Evolutionary conservation across 1,140 invertebrate genomes (phyloP).

Genomic region (Zaprionus nigranus): DNA sequence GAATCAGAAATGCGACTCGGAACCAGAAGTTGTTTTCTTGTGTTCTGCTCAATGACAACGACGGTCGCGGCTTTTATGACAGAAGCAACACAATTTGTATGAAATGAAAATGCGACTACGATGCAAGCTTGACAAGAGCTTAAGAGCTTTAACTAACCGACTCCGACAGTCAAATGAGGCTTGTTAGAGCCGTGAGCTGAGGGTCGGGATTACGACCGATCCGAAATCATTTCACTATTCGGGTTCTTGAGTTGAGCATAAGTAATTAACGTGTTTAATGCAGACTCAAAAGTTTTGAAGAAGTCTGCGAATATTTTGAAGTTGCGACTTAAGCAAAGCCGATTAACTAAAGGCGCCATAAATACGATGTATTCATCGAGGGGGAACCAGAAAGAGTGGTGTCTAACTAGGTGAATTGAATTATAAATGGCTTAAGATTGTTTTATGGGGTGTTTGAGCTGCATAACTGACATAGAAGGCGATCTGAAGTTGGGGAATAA

Average conservation of each 20-base stretch:
- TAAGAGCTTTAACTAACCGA: constrained; percentile 36
- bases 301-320: neutral
- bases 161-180: constrained; percentile 19
- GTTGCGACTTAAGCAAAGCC: neutral
- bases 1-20: constrained; percentile 19
- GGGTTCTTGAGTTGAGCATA: neutral
- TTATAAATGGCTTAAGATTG: neutral
- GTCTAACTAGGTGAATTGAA: constrained; percentile 4
- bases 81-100: constrained; percentile 23
- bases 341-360: constrained; percentile 8
- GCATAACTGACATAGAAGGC: neutral
- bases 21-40: constrained; percentile 27
- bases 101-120: constrained; percentile 23
- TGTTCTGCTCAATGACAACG: constrained; percentile 25
- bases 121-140: constrained; percentile 19
- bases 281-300: neutral
- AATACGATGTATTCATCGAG: neutral
- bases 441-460: neutral
- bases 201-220: neutral
- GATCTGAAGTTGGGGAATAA: neutral
- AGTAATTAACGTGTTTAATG: neutral
- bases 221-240: neutral
- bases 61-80: constrained; percentile 17
- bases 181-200: neutral
- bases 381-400: neutral